These are phyloP conservation scores for Blera fallax DNA, from an alignment of 2,888 invertebrate genomes.

Conservation along the genomic window DNA sequence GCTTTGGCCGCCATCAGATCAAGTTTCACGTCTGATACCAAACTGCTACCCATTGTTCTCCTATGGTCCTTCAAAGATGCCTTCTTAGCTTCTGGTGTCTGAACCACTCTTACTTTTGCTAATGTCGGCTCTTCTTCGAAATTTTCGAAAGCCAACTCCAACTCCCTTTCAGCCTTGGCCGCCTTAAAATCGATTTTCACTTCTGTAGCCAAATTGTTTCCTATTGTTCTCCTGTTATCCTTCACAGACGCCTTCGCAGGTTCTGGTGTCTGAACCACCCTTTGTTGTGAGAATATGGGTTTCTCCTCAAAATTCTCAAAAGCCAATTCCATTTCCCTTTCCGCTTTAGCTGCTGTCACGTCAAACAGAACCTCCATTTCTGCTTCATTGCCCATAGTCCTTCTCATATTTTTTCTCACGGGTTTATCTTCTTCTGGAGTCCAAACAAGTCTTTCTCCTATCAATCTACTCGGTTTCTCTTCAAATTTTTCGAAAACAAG, in stretches of 20 bases:
- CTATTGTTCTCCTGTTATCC: constrained; percentile 16
- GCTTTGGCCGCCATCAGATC: constrained; percentile 26
- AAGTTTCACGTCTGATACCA: background rate
- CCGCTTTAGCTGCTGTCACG: background rate
- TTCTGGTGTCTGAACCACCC: constrained; percentile 5
- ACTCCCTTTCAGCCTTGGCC: constrained; percentile 22
- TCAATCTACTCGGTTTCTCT: background rate
- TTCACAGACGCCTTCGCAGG: background rate
- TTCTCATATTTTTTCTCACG: background rate
- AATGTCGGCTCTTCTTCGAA: constrained; percentile 26
- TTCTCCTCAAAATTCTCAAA: constrained; percentile 45
- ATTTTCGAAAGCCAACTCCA: constrained; percentile 40
- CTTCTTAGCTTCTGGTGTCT: constrained; percentile 21
- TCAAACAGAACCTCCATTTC: background rate
- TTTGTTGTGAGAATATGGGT: background rate
- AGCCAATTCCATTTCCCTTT: constrained; percentile 15
- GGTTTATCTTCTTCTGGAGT: background rate
- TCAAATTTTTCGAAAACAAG: constrained; percentile 31
- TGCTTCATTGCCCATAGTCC: background rate
- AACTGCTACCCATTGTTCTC: constrained; percentile 14
- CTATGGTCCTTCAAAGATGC: background rate
- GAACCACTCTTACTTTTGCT: background rate
- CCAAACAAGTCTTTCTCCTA: background rate
- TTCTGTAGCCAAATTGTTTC: background rate
- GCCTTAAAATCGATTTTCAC: constrained; percentile 15